Base-by-base conservation (phyloP, 2,888 invertebrate genomes). In the Eretmocerus hayati region DNA sequence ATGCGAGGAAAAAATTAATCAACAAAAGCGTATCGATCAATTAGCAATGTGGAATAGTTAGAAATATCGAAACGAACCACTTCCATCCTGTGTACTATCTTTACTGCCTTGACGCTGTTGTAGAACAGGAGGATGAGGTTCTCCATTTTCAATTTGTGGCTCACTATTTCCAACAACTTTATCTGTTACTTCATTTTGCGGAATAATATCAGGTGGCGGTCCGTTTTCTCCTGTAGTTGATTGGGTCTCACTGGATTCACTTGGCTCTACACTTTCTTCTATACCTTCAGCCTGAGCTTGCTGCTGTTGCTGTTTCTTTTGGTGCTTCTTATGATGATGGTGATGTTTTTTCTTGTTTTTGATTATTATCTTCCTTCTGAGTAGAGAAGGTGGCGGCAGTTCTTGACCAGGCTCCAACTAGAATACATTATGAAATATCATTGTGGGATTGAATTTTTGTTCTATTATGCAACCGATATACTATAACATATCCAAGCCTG, bases 281-380 rank as follows among this genome's bases (percentile, higher is more conserved):
- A 44, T 53, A 16, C 42, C 45, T 22, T 48, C 50, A 26, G 31
- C 26, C 19, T 37, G 36, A 11, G n/a, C 18, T n/a, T 30, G 31
- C 40, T 59, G 61, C 2, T 55, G 42, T 15, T 60, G 60, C 38
- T 62, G 58, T 55, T 79, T 77, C 65, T 82, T 81, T 39, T 66
- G 60, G 57, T 78, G 74, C 49, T 79, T 72, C 74, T 86, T 77
- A 74, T 85, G 77, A 74, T 87, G 82, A 72, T 90, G 85, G 62
- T 86, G 85, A 62, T 91, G 90, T 66, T 92, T 91, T 75, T 93
- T 93, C 75, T 95, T 95, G 71, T 96, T 96, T 74, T 96, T 96
- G 60, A 96, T 92, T 57, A 96, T 89, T 60, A 96, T 95, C 75
- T 94, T 95, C 58, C 90, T 79, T 55, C 84, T 85, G 48, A 96